Evolutionary conservation across 2,888 invertebrate species (phyloP).

Genomic region (Andrena praecox): DNA sequence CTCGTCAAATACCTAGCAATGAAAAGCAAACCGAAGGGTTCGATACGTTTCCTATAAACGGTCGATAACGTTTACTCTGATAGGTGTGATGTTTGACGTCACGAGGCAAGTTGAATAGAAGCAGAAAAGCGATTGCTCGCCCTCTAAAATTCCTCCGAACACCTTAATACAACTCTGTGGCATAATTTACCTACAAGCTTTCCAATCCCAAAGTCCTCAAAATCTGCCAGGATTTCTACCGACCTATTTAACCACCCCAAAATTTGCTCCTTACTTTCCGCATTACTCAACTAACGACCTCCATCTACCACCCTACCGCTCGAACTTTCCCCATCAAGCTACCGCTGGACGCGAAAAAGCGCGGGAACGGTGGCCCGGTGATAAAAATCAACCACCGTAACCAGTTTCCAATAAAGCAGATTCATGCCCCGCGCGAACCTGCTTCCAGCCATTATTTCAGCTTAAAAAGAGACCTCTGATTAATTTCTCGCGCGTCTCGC

Average conservation of each 20-base stretch:
- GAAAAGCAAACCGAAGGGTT: neutral
- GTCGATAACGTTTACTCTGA: neutral
- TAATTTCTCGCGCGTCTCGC: slow-evolving; percentile 20
- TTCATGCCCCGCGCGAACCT: neutral
- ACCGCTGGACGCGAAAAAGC: neutral
- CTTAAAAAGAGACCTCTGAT: slow-evolving; percentile 21
- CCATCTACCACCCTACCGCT: neutral
- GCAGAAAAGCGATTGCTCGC: no score
- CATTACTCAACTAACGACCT: neutral
- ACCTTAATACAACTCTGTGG: no score
- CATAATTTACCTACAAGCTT: no score
- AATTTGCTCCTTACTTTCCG: neutral
- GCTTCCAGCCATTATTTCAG: neutral
- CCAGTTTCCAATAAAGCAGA: slow-evolving; percentile 6
- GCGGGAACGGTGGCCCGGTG: neutral
- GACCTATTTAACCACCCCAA: no score
- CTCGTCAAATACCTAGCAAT: neutral
- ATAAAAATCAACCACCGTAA: neutral
- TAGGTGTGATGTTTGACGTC: neutral
- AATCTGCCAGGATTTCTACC: no score
- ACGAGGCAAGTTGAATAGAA: no score
- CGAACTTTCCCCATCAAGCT: neutral
- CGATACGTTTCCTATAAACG: neutral
- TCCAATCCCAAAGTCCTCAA: no score
- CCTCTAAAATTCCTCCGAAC: no score